Evolutionary conservation across 2,888 invertebrate species (phyloP), one percentile per base, ranked within the genome.

Genomic region (Drosophila conformis): DNA sequence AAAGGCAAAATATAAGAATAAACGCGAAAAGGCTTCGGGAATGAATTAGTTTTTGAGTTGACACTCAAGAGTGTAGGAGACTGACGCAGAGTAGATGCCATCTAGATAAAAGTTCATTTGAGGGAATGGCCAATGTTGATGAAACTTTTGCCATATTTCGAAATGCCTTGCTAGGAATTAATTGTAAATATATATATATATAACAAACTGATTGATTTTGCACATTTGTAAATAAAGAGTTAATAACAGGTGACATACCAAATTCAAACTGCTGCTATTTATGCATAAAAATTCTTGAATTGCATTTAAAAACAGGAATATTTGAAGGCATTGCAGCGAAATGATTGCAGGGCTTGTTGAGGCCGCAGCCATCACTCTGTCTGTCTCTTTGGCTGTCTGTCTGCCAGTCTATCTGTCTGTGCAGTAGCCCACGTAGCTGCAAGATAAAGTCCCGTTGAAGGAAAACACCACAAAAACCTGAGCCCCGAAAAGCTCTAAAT

Each of bases 401-500:
- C 48, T 64, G 31, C 8, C 49, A 40, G n/a, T 35, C 38, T 53
- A 25, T 53, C 11, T 46, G 52, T 53, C 40, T 66, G 36, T n/a
- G 56, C 13, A 56, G 54, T 65, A 54, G 79, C 67, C 72, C 79
- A 78, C 78, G 78, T 78, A 72, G 67, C 79, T 40, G 64, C 10
- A 71, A 78, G 78, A 78, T 78, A 78, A 78, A 78, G 76, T 78
- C 65, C 54, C 64, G 76, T 51, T 78, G 79, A 79, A 76, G 72
- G 76, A 78, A 78, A 78, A 72, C 72, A 79, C 79, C 79, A 76
- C 78, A 75, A 75, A 76, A 78, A 78, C 80, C 76, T 73, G 76
- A 78, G 73, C 61, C 63, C 79, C 80, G 36, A 70, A 83, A 83
- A 86, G 71, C 81, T 60, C 83, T 83, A 83, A 83, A 83, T 83